Evolutionary conservation across 2,797 vertebrate genomes (phyloP).

Genomic region (Anas capensis): DNA sequence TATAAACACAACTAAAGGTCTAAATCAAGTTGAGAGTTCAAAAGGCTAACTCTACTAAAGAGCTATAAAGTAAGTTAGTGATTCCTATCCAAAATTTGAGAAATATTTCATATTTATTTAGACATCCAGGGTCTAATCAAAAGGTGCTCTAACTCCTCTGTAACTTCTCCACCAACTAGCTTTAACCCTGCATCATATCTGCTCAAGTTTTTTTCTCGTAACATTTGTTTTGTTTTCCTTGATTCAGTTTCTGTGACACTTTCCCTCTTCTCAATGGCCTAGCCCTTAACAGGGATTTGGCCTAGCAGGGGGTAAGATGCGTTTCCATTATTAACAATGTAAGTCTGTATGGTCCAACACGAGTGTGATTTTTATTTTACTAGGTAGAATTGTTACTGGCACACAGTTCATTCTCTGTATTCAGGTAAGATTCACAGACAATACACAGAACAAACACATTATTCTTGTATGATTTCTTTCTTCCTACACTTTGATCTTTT

Average conservation of each 20-base stretch:
- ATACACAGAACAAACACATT: not conserved
- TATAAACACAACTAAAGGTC: not conserved
- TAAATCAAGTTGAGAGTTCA: not conserved
- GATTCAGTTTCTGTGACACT: not conserved
- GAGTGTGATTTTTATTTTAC: not conserved
- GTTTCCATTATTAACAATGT: not conserved
- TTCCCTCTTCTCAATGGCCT: not conserved
- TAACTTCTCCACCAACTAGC: not conserved
- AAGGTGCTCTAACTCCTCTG: not conserved
- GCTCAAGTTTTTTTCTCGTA: accelerated
- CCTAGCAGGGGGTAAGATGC: not conserved
- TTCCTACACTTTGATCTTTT: not conserved
- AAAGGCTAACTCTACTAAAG: not conserved
- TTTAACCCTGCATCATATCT: not conserved
- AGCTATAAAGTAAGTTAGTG: not conserved
- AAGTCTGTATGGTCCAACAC: not conserved
- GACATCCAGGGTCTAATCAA: not conserved
- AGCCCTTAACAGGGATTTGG: not conserved
- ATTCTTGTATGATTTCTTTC: not conserved
- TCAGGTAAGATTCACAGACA: not conserved
- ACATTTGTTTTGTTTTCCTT: not conserved
- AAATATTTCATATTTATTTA: not conserved
- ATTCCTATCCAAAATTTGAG: not conserved
- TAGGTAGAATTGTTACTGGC: not conserved
- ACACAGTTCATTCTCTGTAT: not conserved